A percentile compares a stretch with the other conserved stretches of the same genome.
phyloP scores from a whole-genome alignment of 2,888 invertebrate species.

The Nudaria mundana region DNA sequence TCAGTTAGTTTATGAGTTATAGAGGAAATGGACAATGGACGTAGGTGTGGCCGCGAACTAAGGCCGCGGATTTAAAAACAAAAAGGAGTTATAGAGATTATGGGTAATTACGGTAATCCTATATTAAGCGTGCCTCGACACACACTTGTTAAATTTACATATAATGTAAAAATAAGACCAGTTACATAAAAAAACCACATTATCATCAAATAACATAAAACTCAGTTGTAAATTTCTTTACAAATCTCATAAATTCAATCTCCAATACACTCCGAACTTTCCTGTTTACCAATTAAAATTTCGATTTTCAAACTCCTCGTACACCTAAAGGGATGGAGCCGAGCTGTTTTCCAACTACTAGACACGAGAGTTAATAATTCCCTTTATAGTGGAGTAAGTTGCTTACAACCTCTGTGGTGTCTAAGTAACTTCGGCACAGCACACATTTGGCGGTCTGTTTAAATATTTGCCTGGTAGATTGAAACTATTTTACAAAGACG shows the following conservation, averaged over 20 bases:
- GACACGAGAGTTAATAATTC: constrained; percentile 42
- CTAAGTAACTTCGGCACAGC: constrained; percentile 33
- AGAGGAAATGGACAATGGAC: too few species aligned
- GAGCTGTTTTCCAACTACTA: constrained; percentile 34
- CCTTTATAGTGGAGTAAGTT: constrained; percentile 39
- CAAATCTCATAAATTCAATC: constrained; percentile 22
- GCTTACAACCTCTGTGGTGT: constrained; percentile 32
- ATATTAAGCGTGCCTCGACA: too few species aligned
- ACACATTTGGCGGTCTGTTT: constrained; percentile 39
- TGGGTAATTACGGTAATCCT: too few species aligned
- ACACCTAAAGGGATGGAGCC: constrained; percentile 35
- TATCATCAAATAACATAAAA: too few species aligned
- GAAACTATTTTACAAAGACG: constrained; percentile 32
- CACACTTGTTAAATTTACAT: too few species aligned
- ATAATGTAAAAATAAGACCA: too few species aligned
- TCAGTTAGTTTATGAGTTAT: too few species aligned
- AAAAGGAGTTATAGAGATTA: too few species aligned
- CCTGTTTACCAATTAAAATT: constrained; percentile 39
- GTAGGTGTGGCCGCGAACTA: too few species aligned
- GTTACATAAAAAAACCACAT: too few species aligned
- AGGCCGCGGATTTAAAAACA: too few species aligned
- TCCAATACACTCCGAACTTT: constrained; percentile 23
- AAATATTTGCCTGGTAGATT: constrained; percentile 36
- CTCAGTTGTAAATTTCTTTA: constrained; percentile 13
- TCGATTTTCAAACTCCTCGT: constrained; percentile 30